These are phyloP conservation scores for Eilema caniola DNA, from an alignment of 2,888 invertebrate genomes.

Conservation along the genomic window DNA sequence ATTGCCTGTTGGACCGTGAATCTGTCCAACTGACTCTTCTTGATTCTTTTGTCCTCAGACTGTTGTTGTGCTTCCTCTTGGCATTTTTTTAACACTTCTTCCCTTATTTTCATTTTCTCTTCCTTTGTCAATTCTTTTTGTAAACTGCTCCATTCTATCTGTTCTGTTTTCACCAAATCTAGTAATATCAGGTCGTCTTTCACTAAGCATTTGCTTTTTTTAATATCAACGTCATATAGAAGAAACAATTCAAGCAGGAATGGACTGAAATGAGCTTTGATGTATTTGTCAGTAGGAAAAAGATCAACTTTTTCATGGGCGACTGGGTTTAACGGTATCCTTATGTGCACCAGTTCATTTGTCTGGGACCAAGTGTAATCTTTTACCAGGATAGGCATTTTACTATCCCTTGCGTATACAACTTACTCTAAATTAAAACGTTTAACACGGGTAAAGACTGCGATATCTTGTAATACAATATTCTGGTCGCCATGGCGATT, in stretches of 20 bases:
- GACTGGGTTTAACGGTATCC: slow-evolving; percentile 89
- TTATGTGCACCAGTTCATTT: slow-evolving; percentile 86
- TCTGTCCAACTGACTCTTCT: slow-evolving; percentile 85
- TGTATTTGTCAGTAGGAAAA: slow-evolving; percentile 89
- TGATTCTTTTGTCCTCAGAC: slow-evolving; percentile 82
- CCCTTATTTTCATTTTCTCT: slow-evolving; percentile 86
- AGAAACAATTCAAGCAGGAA: slow-evolving; percentile 92
- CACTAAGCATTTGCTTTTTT: slow-evolving; percentile 89
- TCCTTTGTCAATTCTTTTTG: slow-evolving; percentile 86
- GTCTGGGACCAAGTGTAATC: slow-evolving; percentile 93
- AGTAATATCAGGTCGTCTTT: slow-evolving; percentile 88
- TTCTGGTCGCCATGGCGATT: slow-evolving; percentile 40
- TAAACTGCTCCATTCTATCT: slow-evolving; percentile 86
- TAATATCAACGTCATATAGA: slow-evolving; percentile 87
- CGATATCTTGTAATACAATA: slow-evolving; percentile 15
- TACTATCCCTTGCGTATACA: slow-evolving; percentile 15
- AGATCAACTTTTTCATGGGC: slow-evolving; percentile 89
- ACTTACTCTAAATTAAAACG: not conserved
- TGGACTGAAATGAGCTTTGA: slow-evolving; percentile 91
- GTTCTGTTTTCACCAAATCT: slow-evolving; percentile 88
- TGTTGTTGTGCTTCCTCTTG: slow-evolving; percentile 86
- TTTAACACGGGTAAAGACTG: not conserved
- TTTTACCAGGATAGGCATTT: slow-evolving; percentile 92
- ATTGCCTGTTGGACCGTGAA: slow-evolving; percentile 82
- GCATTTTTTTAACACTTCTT: slow-evolving; percentile 85